These are phyloP conservation scores for Leuctra nigra DNA, from an alignment of 2,888 invertebrate genomes.

Conservation along the genomic window DNA sequence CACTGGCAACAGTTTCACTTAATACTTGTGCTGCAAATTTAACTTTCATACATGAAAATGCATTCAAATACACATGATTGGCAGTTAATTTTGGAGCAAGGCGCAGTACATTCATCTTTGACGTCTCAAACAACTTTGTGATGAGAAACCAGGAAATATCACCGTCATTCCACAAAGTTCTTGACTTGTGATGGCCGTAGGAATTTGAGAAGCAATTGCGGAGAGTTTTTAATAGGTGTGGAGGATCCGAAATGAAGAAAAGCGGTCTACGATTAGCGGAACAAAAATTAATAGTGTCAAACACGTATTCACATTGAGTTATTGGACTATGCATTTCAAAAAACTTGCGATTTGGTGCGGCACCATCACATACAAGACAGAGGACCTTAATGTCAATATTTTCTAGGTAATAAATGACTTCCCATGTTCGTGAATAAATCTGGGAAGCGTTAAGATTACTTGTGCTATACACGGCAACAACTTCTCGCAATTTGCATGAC, in stretches of 20 bases:
- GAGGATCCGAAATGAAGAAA: background rate
- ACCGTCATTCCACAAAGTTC: constrained; percentile 6
- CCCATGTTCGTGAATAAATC: constrained; percentile 2
- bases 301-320: background rate
- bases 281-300: constrained; percentile 4
- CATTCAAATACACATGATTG: background rate
- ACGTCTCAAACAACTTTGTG: background rate
- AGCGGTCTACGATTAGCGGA: background rate
- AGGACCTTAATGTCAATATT: background rate
- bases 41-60: background rate
- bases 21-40: constrained; percentile 8
- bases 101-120: background rate
- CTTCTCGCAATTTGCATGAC: background rate
- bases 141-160: background rate
- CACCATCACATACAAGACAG: constrained; percentile 7
- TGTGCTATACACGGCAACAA: constrained; percentile 4
- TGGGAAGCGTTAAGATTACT: background rate
- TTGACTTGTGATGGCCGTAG: background rate
- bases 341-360: background rate
- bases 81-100: background rate
- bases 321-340: constrained; percentile 3
- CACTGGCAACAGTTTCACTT: constrained; percentile 1
- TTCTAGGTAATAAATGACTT: background rate
- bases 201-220: constrained; percentile 12
- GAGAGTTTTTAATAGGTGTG: background rate